Conservation (phyloP, 2,888 invertebrate species). For the Drosophila cognata region DNA sequence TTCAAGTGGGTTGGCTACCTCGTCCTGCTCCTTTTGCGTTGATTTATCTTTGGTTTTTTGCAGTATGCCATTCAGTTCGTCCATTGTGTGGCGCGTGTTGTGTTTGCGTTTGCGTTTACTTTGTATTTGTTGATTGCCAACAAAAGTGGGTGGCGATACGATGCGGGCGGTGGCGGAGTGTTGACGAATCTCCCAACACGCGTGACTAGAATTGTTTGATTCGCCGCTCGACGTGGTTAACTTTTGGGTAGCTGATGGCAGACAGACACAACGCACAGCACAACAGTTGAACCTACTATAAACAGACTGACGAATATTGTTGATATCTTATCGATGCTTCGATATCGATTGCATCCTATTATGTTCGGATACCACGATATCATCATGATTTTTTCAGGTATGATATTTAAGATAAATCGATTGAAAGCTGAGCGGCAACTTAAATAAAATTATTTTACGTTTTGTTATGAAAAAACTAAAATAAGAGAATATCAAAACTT, state of each 20-base stretch:
- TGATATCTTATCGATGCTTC: slow-evolving; percentile 23
- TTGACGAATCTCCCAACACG: slow-evolving; percentile 41
- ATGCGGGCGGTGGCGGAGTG: slow-evolving; percentile 17
- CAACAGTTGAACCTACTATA: slow-evolving; percentile 56
- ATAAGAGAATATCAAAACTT: background rate
- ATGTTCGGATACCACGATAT: slow-evolving; percentile 1
- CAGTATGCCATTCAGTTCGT: slow-evolving; percentile 83
- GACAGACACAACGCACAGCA: slow-evolving; percentile 28
- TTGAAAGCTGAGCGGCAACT: background rate
- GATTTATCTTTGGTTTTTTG: slow-evolving; percentile 85
- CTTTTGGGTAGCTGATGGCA: slow-evolving; percentile 14
- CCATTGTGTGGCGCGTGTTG: slow-evolving; percentile 72
- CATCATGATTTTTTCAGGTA: background rate
- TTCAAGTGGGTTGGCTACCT: slow-evolving; percentile 85
- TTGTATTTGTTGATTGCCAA: slow-evolving; percentile 26
- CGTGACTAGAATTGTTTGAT: slow-evolving; percentile 67
- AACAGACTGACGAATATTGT: slow-evolving; percentile 55
- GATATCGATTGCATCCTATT: background rate
- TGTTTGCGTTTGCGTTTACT: slow-evolving; percentile 36
- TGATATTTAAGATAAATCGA: background rate
- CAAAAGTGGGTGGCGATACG: slow-evolving; percentile 11
- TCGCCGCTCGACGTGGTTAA: slow-evolving; percentile 30
- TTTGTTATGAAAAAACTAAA: background rate
- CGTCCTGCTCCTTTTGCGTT: slow-evolving; percentile 88
- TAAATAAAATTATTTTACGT: background rate